These are phyloP conservation scores for Aphaenogaster floridana DNA, from an alignment of 1,140 invertebrate species.

Conservation along the genomic window DNA sequence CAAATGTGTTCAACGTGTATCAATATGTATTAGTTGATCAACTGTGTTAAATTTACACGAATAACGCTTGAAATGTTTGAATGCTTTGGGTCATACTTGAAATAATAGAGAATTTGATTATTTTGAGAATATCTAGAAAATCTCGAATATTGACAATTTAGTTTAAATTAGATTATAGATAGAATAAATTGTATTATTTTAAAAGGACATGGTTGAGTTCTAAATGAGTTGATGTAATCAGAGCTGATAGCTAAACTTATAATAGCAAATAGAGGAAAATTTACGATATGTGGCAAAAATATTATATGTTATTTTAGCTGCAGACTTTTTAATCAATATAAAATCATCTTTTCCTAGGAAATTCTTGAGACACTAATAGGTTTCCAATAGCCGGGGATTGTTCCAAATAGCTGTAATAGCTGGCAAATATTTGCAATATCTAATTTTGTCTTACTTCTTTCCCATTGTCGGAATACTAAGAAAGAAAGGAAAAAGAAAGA, in stretches of 20 bases:
- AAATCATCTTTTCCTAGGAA: neutral
- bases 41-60: neutral
- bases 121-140: neutral
- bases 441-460: neutral
- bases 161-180: neutral
- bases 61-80: neutral
- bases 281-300: neutral
- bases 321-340: neutral
- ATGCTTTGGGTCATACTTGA: neutral
- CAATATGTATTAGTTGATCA: neutral
- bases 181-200: neutral
- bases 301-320: neutral
- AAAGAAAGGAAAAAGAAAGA: neutral
- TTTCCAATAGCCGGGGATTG: neutral
- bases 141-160: neutral
- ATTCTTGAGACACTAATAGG: neutral
- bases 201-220: neutral
- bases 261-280: neutral
- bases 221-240: neutral
- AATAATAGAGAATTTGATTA: slow-evolving; percentile 1
- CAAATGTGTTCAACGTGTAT: neutral
- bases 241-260: neutral
- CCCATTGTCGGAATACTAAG: neutral
- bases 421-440: neutral
- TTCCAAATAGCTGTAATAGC: neutral